These are phyloP conservation scores for Teleopsis dalmanni DNA, from an alignment of 1,140 invertebrate genomes.

Conservation along the genomic window DNA sequence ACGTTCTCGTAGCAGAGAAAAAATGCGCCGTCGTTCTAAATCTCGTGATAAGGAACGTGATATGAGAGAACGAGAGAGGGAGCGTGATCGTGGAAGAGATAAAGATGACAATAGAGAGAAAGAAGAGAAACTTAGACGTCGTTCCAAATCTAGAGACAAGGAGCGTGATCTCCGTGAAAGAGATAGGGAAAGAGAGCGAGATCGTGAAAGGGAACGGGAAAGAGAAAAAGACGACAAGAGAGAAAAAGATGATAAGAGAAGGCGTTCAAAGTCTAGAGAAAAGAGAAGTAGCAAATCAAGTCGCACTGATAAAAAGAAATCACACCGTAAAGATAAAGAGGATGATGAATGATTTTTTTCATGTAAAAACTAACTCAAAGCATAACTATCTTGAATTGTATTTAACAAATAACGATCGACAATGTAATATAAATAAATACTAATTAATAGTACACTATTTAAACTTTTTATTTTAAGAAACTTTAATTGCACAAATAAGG, in stretches of 20 bases:
- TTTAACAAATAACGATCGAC: too few relatives aligned
- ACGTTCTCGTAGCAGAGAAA: conserved; percentile 51
- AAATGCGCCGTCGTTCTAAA: conserved; percentile 53
- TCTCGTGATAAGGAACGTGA: conserved; percentile 55
- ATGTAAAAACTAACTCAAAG: too few relatives aligned
- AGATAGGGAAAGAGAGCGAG: conserved; percentile 32
- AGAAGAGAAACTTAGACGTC: conserved; percentile 47
- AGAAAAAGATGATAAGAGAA: conserved; percentile 32
- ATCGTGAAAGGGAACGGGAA: conserved; percentile 35
- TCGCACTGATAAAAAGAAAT: conserved; percentile 55
- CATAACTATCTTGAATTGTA: too few relatives aligned
- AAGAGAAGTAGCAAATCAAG: conserved; percentile 17
- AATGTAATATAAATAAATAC: too few relatives aligned
- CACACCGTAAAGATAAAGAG: conserved; percentile 53
- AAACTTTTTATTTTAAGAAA: too few relatives aligned
- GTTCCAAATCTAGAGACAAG: conserved; percentile 45
- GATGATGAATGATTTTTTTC: too few relatives aligned
- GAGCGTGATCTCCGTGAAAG: conserved; percentile 50
- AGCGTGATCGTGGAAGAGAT: conserved; percentile 41
- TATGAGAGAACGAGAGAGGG: conserved; percentile 24
- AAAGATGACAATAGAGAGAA: conserved; percentile 42
- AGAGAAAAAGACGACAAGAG: conserved; percentile 36
- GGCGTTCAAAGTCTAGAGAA: conserved; percentile 41
- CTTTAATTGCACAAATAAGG: too few relatives aligned
- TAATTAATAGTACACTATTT: too few relatives aligned